Evolutionary conservation across 2,888 invertebrate species (phyloP).

Genomic region (Euphydryas editha): DNA sequence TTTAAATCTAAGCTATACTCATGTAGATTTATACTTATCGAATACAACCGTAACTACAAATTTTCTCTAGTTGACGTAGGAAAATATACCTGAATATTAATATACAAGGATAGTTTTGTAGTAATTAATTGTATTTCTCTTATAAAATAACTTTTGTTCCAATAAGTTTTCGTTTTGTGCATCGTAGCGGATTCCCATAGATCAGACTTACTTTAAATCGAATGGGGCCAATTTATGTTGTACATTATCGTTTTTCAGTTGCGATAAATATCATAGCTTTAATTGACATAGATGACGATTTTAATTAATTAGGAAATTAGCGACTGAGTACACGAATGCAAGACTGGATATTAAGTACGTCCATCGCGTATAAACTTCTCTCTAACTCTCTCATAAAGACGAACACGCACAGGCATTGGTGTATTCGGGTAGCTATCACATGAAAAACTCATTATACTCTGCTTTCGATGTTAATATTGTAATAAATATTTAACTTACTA

Average conservation of each 20-base stretch:
- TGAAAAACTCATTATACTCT: conserved; percentile 14
- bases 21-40: background rate
- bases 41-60: conserved; percentile 7
- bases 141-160: conserved; percentile 10
- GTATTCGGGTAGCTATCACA: conserved; percentile 28
- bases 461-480: conserved; percentile 36
- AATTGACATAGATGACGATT: conserved; percentile 16
- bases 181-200: conserved; percentile 36
- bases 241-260: conserved; percentile 30
- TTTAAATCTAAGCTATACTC: conserved; percentile 9
- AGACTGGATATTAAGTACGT: conserved; percentile 27
- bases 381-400: conserved; percentile 9
- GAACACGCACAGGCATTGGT: conserved; percentile 20
- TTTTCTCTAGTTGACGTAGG: conserved; percentile 9
- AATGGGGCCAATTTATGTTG: conserved; percentile 46
- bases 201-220: conserved; percentile 36
- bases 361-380: conserved; percentile 23
- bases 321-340: conserved; percentile 34
- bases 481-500: conserved; percentile 21
- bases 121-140: background rate
- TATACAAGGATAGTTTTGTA: background rate
- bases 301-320: conserved; percentile 24
- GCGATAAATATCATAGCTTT: conserved; percentile 24
- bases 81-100: conserved; percentile 1
- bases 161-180: conserved; percentile 33